Conservation (phyloP, 2,888 invertebrate genomes). For the Patella depressa region DNA sequence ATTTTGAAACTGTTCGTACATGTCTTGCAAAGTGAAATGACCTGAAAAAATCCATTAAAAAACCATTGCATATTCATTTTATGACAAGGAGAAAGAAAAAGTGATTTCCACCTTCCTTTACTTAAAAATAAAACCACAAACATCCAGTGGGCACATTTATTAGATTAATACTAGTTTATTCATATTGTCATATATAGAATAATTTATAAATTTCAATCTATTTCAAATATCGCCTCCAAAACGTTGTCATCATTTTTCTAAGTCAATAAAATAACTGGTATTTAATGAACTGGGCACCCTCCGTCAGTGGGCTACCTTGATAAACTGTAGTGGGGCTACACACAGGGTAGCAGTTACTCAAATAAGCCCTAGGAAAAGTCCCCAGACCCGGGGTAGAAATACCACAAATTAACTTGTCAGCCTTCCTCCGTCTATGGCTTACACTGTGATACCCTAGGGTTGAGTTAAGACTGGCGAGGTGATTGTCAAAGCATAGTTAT, state of each 20-base stretch:
- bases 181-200: too few relatives aligned
- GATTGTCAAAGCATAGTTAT: conserved; percentile 59
- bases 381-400: conserved; percentile 60
- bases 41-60: conserved; percentile 71
- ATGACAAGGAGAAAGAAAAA: too few relatives aligned
- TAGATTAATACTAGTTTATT: too few relatives aligned
- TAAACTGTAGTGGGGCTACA: conserved; percentile 26
- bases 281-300: neutral
- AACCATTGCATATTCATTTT: too few relatives aligned
- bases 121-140: too few relatives aligned
- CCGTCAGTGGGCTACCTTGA: too few relatives aligned
- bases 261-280: neutral
- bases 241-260: too few relatives aligned
- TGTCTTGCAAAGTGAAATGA: conserved; percentile 97
- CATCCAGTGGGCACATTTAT: too few relatives aligned
- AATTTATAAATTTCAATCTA: too few relatives aligned
- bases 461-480: conserved; percentile 52
- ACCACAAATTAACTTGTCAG: conserved; percentile 36
- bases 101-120: too few relatives aligned
- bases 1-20: conserved; percentile 99
- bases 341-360: conserved; percentile 38
- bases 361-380: conserved; percentile 58
- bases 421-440: conserved; percentile 27
- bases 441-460: conserved; percentile 48
- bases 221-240: too few relatives aligned